These are phyloP conservation scores for Caenorhabditis sp. DNA, from an alignment of 2,888 invertebrate species.

Conservation along the genomic window DNA sequence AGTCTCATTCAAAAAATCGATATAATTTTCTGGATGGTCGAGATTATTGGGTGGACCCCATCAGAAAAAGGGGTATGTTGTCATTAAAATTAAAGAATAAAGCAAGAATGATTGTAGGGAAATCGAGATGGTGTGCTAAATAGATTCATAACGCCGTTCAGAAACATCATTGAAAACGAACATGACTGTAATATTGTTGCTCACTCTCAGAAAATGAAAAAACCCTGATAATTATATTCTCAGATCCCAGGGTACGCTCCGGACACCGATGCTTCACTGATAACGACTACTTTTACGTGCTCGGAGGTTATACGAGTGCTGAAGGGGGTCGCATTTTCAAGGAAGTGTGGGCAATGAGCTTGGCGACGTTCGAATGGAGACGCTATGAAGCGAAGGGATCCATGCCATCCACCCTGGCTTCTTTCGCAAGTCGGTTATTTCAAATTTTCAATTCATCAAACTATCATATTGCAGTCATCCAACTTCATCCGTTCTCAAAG, in stretches of 20 bases:
- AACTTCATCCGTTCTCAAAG: constrained; percentile 49
- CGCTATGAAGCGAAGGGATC: constrained; percentile 36
- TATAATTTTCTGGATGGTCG: constrained; percentile 4
- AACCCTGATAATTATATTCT: background rate
- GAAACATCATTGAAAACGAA: background rate
- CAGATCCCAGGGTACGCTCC: constrained; percentile 63
- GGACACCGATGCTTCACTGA: constrained; percentile 73
- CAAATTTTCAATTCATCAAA: background rate
- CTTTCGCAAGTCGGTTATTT: constrained; percentile 64
- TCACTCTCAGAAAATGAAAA: background rate
- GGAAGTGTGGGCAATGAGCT: constrained; percentile 62
- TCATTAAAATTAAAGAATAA: background rate
- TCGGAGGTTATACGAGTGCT: constrained; percentile 68
- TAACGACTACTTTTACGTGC: constrained; percentile 70
- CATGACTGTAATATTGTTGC: background rate
- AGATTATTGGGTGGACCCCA: constrained; percentile 19
- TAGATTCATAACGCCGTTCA: background rate
- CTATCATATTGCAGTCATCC: constrained; percentile 51
- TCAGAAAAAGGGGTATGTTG: constrained; percentile 1
- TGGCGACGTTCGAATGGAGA: constrained; percentile 65
- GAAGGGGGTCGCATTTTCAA: constrained; percentile 7
- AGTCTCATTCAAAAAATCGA: background rate
- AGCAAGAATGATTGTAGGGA: background rate
- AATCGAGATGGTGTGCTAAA: background rate
- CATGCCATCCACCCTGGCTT: constrained; percentile 66